A percentile compares a stretch with the other conserved stretches of the same genome.
Evolutionary conservation across 1,140 invertebrate species (phyloP).

Genomic region (Sminthurides bifidus): DNA sequence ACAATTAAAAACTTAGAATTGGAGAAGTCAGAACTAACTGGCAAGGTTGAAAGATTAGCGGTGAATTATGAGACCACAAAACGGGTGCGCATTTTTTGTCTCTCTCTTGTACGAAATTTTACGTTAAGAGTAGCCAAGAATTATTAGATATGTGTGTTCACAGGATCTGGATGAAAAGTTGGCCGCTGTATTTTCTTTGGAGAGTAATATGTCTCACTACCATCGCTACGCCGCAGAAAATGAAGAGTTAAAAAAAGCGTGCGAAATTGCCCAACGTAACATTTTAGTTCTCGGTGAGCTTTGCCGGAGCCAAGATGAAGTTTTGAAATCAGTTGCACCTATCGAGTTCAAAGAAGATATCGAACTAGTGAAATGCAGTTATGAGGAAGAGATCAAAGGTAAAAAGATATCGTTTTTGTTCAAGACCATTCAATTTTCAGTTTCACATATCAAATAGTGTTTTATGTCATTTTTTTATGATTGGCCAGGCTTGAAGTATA

Average conservation of each 20-base stretch:
- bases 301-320: conserved; percentile 22
- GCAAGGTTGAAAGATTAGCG: conserved; percentile 5
- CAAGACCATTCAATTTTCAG: neutral
- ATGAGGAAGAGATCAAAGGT: conserved; percentile 25
- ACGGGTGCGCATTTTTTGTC: conserved; percentile 9
- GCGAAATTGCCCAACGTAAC: conserved; percentile 18
- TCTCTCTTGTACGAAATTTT: neutral
- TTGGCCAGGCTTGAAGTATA: conserved; percentile 9
- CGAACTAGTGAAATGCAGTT: conserved; percentile 18
- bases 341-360: conserved; percentile 11
- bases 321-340: neutral
- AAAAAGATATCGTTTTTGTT: neutral
- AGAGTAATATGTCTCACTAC: conserved; percentile 15
- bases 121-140: neutral
- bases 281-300: conserved; percentile 30
- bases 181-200: conserved; percentile 11
- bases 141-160: neutral
- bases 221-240: conserved; percentile 10
- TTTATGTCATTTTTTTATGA: conserved; percentile 31
- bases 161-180: conserved; percentile 22
- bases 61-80: conserved; percentile 15
- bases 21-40: conserved; percentile 6
- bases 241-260: conserved; percentile 23
- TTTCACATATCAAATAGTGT: conserved; percentile 35
- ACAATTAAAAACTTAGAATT: conserved; percentile 12